A percentile compares a stretch with the other conserved stretches of the same genome.
Evolutionary conservation across 2,888 invertebrate species (phyloP).

Genomic region (Eupithecia vulgata): DNA sequence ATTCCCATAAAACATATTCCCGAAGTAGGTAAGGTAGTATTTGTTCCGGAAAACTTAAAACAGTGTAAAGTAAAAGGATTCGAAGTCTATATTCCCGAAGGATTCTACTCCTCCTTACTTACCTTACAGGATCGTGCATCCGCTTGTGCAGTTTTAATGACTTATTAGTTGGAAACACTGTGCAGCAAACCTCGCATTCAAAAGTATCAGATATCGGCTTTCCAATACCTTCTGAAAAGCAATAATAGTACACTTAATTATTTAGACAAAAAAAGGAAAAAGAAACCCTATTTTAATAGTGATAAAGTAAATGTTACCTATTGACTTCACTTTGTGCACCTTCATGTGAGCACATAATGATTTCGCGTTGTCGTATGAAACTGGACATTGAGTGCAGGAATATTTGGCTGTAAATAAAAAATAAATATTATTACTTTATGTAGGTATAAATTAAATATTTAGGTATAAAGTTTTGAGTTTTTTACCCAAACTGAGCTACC

Average conservation of each 20-base stretch:
- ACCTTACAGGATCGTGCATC: constrained; percentile 89
- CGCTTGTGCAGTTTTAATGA: constrained; percentile 87
- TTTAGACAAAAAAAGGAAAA: not conserved
- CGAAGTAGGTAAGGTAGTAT: no score
- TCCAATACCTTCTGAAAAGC: constrained; percentile 41
- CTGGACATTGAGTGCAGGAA: constrained; percentile 76
- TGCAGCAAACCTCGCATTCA: constrained; percentile 87
- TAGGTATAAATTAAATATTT: no score
- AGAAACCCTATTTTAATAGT: not conserved
- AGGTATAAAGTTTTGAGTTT: no score
- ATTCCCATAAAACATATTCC: no score
- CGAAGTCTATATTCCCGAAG: not conserved
- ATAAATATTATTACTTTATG: not conserved
- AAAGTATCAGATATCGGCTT: constrained; percentile 54
- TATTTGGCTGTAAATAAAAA: constrained; percentile 70
- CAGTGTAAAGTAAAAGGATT: no score
- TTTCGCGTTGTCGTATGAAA: constrained; percentile 79
- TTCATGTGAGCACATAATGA: constrained; percentile 86
- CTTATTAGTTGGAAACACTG: constrained; percentile 87
- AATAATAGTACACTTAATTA: constrained; percentile 16
- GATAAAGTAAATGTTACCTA: constrained; percentile 52
- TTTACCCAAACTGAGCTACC: no score
- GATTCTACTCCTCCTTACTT: constrained; percentile 47
- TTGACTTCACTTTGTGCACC: constrained; percentile 74
- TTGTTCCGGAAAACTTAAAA: no score